Evolutionary conservation across 2,888 invertebrate genomes (phyloP).

Genomic region (Aricia artaxerxes): DNA sequence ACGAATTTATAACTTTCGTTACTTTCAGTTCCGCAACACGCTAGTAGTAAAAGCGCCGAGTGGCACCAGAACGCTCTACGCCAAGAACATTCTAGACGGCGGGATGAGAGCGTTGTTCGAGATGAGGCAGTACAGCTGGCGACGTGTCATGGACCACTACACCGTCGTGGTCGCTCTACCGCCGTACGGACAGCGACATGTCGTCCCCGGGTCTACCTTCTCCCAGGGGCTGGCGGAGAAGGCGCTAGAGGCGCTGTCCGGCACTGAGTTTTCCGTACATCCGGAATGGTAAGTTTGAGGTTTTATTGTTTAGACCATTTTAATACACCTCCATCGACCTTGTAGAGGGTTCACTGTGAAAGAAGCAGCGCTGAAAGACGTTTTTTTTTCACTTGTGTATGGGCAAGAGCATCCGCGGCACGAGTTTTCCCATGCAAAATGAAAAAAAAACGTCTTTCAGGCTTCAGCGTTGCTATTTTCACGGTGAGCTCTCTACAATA

Average conservation of each 20-base stretch:
- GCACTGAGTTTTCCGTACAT: conserved; percentile 63
- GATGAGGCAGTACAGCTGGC: conserved; percentile 65
- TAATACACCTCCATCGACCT: no score
- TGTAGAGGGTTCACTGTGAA: no score
- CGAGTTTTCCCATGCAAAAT: no score
- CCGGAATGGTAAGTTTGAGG: conserved; percentile 62
- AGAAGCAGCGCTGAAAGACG: no score
- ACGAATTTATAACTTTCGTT: no score
- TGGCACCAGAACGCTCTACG: conserved; percentile 58
- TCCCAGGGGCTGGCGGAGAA: conserved; percentile 60
- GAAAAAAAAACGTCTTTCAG: no score
- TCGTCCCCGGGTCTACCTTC: conserved; percentile 54
- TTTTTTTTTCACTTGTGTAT: no score
- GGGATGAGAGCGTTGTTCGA: conserved; percentile 64
- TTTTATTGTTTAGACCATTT: no score
- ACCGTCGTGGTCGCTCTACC: conserved; percentile 66
- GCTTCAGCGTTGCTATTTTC: no score
- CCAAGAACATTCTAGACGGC: conserved; percentile 61
- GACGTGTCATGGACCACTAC: conserved; percentile 64
- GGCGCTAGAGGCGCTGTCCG: conserved; percentile 56
- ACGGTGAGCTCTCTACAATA: no score
- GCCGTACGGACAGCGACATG: conserved; percentile 53
- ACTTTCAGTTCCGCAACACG: conserved; percentile 59
- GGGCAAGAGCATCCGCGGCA: no score
- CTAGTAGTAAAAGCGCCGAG: conserved; percentile 55